A percentile compares a stretch with the other conserved stretches of the same genome.
These are phyloP conservation scores for Nemapogon koenigi DNA, from an alignment of 2,888 invertebrate genomes.

Conservation along the genomic window DNA sequence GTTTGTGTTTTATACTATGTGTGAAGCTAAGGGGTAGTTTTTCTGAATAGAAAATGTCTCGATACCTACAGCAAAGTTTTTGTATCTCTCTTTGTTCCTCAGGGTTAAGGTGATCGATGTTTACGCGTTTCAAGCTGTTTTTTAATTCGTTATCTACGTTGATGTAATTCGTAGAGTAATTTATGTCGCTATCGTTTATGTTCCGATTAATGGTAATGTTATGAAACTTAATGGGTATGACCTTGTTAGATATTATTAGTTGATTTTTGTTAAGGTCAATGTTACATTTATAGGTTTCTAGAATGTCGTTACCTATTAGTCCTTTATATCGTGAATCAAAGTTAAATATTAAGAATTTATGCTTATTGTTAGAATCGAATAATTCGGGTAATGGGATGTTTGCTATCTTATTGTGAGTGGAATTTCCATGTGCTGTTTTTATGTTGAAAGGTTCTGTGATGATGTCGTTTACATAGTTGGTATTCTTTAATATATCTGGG, in stretches of 20 bases:
- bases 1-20: constrained; percentile 25
- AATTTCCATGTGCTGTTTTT: constrained; percentile 1
- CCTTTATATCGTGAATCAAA: constrained; percentile 10
- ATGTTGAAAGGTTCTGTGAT: constrained; percentile 1
- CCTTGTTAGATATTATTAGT: neutral
- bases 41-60: constrained; percentile 25
- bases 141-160: constrained; percentile 10
- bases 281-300: constrained; percentile 3
- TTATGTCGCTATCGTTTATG: neutral
- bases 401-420: neutral
- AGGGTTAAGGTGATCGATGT: constrained; percentile 19
- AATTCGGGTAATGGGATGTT: neutral
- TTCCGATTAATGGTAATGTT: neutral
- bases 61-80: constrained; percentile 20
- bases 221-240: constrained; percentile 3
- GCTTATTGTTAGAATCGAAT: constrained; percentile 4
- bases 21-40: constrained; percentile 23
- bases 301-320: constrained; percentile 11
- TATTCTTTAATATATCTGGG: neutral
- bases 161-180: neutral
- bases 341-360: constrained; percentile 13
- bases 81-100: constrained; percentile 21
- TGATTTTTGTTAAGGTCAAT: constrained; percentile 3
- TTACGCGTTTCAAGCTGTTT: neutral
- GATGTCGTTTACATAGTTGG: neutral